Conservation (phyloP, 2,888 invertebrate genomes). For the Nebria brevicollis region DNA sequence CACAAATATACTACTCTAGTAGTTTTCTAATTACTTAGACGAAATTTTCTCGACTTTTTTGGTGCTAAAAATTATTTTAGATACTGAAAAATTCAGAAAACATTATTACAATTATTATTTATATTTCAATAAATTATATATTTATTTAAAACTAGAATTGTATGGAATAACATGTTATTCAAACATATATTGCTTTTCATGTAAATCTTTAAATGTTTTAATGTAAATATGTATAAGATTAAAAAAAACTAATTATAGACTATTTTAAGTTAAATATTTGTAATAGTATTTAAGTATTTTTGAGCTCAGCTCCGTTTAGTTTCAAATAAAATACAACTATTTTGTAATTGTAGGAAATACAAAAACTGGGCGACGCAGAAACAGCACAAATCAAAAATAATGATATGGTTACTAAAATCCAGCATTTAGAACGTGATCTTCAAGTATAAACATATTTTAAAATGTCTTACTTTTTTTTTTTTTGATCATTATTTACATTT, state of each 20-base stretch:
- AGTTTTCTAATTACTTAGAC: too few species aligned
- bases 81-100: neutral
- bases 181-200: too few species aligned
- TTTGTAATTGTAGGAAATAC: conserved; percentile 15
- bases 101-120: too few species aligned
- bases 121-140: too few species aligned
- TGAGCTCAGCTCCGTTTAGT: too few species aligned
- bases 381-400: conserved; percentile 16
- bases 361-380: conserved; percentile 7
- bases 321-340: conserved; percentile 7
- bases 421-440: conserved; percentile 30
- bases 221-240: too few species aligned
- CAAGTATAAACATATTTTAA: conserved; percentile 20
- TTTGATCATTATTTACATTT: conserved; percentile 24
- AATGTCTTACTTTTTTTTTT: neutral
- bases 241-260: too few species aligned
- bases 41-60: neutral
- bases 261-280: too few species aligned
- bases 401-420: conserved; percentile 24
- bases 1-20: neutral
- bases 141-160: too few species aligned
- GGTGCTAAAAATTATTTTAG: neutral
- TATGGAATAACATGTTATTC: too few species aligned
- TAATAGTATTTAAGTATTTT: too few species aligned
- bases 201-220: too few species aligned